phyloP scores from a whole-genome alignment of 2,888 invertebrate species.

The Micoletzkya japonica region DNA sequence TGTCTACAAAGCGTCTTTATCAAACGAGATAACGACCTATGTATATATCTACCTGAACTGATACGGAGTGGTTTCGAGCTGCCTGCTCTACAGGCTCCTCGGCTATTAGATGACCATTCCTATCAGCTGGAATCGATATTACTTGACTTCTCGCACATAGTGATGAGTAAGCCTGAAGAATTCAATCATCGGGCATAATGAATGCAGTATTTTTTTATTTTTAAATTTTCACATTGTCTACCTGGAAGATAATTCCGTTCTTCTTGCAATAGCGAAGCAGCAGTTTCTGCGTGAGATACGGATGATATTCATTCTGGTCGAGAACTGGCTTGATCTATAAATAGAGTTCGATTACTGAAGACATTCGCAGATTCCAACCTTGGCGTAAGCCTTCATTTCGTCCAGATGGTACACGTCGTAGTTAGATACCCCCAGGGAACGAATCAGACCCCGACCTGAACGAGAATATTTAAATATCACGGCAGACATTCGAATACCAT shows the following conservation, averaged over 20 bases:
- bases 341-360: neutral
- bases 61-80: too few species aligned
- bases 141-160: too few species aligned
- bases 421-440: conserved; percentile 81
- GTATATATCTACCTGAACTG: too few species aligned
- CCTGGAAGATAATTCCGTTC: conserved; percentile 63
- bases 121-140: too few species aligned
- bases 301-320: conserved; percentile 65
- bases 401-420: conserved; percentile 75
- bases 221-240: neutral
- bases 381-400: conserved; percentile 68
- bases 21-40: too few species aligned
- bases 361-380: conserved; percentile 24
- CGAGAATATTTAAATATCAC: conserved; percentile 39
- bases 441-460: conserved; percentile 55
- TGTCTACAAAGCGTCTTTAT: conserved; percentile 32
- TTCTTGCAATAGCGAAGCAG: conserved; percentile 62
- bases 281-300: conserved; percentile 63
- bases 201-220: neutral
- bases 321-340: conserved; percentile 38
- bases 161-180: too few species aligned
- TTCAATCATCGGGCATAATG: too few species aligned
- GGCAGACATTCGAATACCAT: conserved; percentile 56
- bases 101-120: too few species aligned
- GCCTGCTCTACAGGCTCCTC: too few species aligned